Conservation (phyloP, 2,113 vertebrate species). For the Gadus chalcogrammus region DNA sequence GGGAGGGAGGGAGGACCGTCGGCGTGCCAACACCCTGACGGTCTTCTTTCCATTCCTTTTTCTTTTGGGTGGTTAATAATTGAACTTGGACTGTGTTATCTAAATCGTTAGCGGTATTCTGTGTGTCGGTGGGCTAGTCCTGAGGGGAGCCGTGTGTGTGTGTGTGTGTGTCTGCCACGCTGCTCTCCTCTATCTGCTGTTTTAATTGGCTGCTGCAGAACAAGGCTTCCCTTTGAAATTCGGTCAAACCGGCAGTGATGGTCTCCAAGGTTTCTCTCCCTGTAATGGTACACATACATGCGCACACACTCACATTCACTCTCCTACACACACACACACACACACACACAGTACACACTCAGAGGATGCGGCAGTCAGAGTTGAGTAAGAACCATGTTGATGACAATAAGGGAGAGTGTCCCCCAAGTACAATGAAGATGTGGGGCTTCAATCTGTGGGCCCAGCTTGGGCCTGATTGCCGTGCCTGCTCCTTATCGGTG, state of each 20-base stretch:
- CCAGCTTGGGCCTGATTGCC: no score
- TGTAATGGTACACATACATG: constrained; percentile 21
- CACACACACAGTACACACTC: neutral
- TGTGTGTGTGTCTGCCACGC: no score
- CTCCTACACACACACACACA: neutral
- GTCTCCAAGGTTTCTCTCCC: neutral
- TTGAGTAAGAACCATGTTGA: neutral
- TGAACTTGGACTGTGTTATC: constrained; percentile 27
- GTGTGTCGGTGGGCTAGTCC: no score
- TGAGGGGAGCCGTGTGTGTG: no score
- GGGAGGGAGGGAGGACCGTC: neutral
- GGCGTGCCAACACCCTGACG: constrained; percentile 3
- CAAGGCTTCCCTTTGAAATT: constrained; percentile 31
- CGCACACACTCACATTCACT: neutral
- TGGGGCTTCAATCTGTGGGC: no score
- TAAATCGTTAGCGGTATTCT: constrained; percentile 25
- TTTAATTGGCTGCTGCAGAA: constrained; percentile 35
- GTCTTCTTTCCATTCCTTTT: neutral
- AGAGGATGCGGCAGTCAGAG: neutral
- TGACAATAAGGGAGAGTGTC: no score
- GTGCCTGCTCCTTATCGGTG: neutral
- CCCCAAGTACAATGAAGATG: no score
- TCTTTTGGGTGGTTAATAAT: constrained; percentile 19
- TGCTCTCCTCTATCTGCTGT: constrained; percentile 22
- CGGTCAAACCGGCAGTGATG: constrained; percentile 26